A percentile compares a stretch with the other conserved stretches of the same genome.
Conservation (phyloP, 2,797 vertebrate genomes). For the Cossypha niveicapilla region DNA sequence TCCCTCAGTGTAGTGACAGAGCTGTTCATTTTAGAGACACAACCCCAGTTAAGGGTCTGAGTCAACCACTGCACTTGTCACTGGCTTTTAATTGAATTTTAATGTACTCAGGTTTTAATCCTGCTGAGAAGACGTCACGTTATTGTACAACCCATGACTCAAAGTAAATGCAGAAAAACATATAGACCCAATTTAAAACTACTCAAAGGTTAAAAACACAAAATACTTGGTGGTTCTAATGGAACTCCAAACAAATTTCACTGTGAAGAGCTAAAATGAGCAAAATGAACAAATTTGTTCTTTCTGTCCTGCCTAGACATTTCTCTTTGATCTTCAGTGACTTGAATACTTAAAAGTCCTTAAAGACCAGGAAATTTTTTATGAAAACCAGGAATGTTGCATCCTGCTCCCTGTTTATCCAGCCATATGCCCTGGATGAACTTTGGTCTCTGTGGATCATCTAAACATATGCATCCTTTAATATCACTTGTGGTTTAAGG, state of each 20-base stretch:
- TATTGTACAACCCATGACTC: conserved; percentile 10
- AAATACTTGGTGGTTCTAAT: not conserved
- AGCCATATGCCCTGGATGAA: not conserved
- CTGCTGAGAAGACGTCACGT: not conserved
- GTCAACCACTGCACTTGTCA: conserved; percentile 37
- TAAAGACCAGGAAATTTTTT: not conserved
- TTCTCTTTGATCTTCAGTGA: not conserved
- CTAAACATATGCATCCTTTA: rapidly evolving
- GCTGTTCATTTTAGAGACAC: not conserved
- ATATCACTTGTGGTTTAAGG: not conserved
- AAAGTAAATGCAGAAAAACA: conserved; percentile 22
- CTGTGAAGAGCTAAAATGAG: not conserved
- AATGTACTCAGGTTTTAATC: conserved; percentile 29
- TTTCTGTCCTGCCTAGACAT: not conserved
- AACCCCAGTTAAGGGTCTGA: not conserved
- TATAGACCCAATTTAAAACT: not conserved
- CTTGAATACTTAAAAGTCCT: not conserved
- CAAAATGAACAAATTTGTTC: not conserved
- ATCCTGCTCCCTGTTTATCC: not conserved
- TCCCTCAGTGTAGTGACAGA: not conserved
- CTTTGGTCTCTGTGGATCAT: not conserved
- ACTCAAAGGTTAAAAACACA: not conserved
- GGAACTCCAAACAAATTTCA: not conserved
- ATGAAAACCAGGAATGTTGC: not conserved
- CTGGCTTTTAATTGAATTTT: conserved; percentile 55